Conservation (phyloP, 2,797 vertebrate species). For the Ataeniobius toweri region DNA sequence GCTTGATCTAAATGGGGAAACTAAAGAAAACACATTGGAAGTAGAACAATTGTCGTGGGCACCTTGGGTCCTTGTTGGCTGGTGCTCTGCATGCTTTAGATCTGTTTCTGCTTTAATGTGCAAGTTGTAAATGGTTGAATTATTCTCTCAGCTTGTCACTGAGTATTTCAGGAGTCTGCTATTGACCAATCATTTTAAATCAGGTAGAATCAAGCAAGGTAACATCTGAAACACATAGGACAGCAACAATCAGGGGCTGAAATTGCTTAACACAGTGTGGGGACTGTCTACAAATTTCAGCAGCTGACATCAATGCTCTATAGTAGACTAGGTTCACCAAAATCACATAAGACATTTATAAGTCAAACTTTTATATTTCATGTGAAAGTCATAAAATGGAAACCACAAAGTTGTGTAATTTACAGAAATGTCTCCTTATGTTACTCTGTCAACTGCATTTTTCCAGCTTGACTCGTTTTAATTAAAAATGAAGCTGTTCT, state of each 20-base stretch:
- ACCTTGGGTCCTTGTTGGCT: background rate
- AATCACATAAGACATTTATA: background rate
- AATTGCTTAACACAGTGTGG: background rate
- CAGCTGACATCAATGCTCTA: background rate
- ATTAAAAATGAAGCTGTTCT: background rate
- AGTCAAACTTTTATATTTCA: background rate
- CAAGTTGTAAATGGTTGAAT: background rate
- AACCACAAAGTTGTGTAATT: background rate
- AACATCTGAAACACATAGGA: background rate
- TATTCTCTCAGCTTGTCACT: background rate
- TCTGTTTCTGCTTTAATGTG: background rate
- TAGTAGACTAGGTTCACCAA: background rate
- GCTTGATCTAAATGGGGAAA: too few relatives aligned
- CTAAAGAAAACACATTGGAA: too few relatives aligned
- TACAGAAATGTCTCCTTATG: too few relatives aligned
- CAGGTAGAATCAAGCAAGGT: background rate
- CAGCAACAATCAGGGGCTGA: background rate
- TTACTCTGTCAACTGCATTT: too few relatives aligned
- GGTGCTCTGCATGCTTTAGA: background rate
- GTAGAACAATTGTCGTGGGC: background rate
- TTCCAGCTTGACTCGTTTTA: background rate
- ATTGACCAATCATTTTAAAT: constrained; percentile 1
- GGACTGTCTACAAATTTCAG: background rate
- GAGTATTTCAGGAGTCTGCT: background rate
- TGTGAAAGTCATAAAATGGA: background rate